These are phyloP conservation scores for Spondyliosoma cantharus DNA, from an alignment of 2,797 vertebrate genomes.

Conservation along the genomic window DNA sequence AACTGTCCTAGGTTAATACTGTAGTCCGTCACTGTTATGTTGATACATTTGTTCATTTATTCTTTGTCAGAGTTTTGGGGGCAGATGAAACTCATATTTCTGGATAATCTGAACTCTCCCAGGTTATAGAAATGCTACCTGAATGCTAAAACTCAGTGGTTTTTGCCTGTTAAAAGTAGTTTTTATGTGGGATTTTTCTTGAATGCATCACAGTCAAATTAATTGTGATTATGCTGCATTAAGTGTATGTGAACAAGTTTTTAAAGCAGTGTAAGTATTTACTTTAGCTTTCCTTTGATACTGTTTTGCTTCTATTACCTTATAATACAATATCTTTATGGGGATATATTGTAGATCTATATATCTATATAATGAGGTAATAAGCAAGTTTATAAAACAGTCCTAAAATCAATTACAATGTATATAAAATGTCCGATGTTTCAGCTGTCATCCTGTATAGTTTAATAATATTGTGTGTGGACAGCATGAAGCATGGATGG, in stretches of 20 bases:
- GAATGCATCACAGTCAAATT: constrained; percentile 71
- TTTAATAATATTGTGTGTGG: neutral
- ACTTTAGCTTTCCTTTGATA: neutral
- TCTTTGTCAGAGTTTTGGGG: constrained; percentile 23
- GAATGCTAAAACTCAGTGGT: constrained; percentile 68
- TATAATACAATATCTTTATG: neutral
- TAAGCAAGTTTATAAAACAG: constrained; percentile 2
- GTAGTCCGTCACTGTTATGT: constrained; percentile 26
- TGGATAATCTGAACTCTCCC: constrained; percentile 68
- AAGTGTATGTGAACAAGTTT: neutral
- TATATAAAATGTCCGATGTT: neutral
- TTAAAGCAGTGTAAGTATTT: neutral
- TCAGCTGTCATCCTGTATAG: constrained; percentile 23
- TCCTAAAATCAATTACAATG: neutral
- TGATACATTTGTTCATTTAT: constrained; percentile 2
- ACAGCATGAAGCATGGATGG: constrained; percentile 22
- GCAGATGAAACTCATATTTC: constrained; percentile 25
- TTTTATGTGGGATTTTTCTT: constrained; percentile 67
- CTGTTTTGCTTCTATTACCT: constrained; percentile 8
- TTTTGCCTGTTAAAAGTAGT: constrained; percentile 75
- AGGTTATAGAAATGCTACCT: constrained; percentile 68
- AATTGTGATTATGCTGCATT: constrained; percentile 40
- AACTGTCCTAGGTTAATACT: constrained; percentile 24
- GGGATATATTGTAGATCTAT: neutral
- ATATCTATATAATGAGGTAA: neutral